These are phyloP conservation scores for Rotaria sp. DNA, from an alignment of 2,888 invertebrate genomes.

Conservation along the genomic window DNA sequence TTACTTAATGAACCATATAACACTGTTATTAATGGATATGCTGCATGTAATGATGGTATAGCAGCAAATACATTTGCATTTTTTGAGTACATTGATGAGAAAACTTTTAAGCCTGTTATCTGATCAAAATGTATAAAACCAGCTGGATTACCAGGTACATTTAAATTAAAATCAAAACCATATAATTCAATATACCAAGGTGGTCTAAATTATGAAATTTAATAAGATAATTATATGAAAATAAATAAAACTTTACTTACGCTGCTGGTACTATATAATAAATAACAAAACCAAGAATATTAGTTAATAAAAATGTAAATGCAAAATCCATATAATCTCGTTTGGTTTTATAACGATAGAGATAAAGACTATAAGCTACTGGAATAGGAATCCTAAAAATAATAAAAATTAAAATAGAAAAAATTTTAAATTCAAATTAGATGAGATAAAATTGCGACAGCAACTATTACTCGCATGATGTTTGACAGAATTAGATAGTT, in stretches of 20 bases:
- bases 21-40: constrained; percentile 1
- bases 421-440: no score
- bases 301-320: constrained; percentile 20
- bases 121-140: constrained; percentile 14
- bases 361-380: background rate
- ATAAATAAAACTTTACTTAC: background rate
- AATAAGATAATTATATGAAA: background rate
- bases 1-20: background rate
- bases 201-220: background rate
- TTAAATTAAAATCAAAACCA: constrained; percentile 8
- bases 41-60: constrained; percentile 31
- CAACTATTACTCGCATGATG: no score
- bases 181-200: constrained; percentile 27
- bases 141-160: background rate
- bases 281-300: constrained; percentile 9
- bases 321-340: constrained; percentile 29
- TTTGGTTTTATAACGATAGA: constrained; percentile 16
- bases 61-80: constrained; percentile 28
- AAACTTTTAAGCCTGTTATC: background rate
- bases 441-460: no score
- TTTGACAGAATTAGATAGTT: no score
- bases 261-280: constrained; percentile 20
- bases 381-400: constrained; percentile 12
- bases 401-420: no score
- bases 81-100: background rate